These are phyloP conservation scores for Acleris holmiana DNA, from an alignment of 2,888 invertebrate genomes.

Conservation along the genomic window DNA sequence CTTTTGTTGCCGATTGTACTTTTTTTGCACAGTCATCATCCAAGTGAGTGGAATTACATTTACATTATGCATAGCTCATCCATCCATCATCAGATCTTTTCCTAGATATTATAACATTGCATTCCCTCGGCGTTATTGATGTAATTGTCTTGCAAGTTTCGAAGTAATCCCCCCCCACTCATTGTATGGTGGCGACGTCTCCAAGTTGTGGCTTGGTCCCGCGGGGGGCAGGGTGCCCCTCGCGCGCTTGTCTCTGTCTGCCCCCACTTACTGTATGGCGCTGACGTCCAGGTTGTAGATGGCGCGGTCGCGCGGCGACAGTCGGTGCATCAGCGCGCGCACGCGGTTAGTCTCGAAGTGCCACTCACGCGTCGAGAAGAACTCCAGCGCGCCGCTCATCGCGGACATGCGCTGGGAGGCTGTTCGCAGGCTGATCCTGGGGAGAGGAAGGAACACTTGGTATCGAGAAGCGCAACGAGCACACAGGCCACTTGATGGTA, in stretches of 20 bases:
- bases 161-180: slow-evolving; percentile 42
- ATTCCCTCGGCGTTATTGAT: no score
- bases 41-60: no score
- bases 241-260: no score
- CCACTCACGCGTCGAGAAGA: slow-evolving; percentile 89
- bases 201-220: slow-evolving; percentile 71
- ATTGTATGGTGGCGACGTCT: slow-evolving; percentile 67
- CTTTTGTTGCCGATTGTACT: no score
- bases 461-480: no score
- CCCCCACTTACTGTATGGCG: slow-evolving; percentile 59
- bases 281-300: slow-evolving; percentile 70
- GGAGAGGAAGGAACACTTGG: slow-evolving; percentile 5
- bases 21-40: no score
- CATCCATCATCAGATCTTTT: no score
- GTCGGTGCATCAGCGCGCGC: slow-evolving; percentile 65
- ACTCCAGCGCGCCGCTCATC: slow-evolving; percentile 86
- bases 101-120: no score
- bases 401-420: slow-evolving; percentile 85
- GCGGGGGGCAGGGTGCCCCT: no score
- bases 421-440: slow-evolving; percentile 85
- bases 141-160: no score
- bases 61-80: no score
- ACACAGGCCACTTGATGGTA: no score
- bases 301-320: slow-evolving; percentile 69
- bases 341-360: slow-evolving; percentile 84